Conservation (phyloP, 2,797 vertebrate genomes). For the Sebastes paucispinis region DNA sequence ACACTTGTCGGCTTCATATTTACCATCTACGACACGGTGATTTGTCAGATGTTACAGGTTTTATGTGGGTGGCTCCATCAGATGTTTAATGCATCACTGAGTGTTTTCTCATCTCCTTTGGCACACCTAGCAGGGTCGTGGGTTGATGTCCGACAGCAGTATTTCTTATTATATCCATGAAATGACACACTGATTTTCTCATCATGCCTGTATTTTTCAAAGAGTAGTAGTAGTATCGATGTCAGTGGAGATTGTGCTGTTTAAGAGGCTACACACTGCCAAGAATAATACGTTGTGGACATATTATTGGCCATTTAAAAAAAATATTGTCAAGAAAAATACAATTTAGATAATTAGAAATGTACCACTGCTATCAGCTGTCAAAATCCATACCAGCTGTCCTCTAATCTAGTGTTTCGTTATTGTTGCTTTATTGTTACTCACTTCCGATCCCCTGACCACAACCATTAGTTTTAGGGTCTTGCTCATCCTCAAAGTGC, state of each 20-base stretch:
- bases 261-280: not conserved
- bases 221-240: not conserved
- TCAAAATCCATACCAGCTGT: not conserved
- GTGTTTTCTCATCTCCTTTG: slow-evolving; percentile 22
- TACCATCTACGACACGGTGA: not conserved
- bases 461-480: not conserved
- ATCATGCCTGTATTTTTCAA: not conserved
- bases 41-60: slow-evolving; percentile 13
- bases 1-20: not conserved
- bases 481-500: not conserved
- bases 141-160: slow-evolving; percentile 19
- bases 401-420: not conserved
- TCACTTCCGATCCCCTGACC: not conserved
- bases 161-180: slow-evolving; percentile 17
- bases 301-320: not conserved
- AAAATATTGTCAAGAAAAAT: not conserved
- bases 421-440: not conserved
- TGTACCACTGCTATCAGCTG: not conserved
- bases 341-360: not conserved
- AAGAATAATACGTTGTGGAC: not conserved
- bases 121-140: not conserved
- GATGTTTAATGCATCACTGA: slow-evolving; percentile 37
- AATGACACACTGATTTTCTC: slow-evolving; percentile 19
- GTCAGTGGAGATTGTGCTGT: not conserved
- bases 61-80: slow-evolving; percentile 25